These are phyloP conservation scores for Psettodes erumei DNA, from an alignment of 2,113 vertebrate genomes.

Conservation along the genomic window DNA sequence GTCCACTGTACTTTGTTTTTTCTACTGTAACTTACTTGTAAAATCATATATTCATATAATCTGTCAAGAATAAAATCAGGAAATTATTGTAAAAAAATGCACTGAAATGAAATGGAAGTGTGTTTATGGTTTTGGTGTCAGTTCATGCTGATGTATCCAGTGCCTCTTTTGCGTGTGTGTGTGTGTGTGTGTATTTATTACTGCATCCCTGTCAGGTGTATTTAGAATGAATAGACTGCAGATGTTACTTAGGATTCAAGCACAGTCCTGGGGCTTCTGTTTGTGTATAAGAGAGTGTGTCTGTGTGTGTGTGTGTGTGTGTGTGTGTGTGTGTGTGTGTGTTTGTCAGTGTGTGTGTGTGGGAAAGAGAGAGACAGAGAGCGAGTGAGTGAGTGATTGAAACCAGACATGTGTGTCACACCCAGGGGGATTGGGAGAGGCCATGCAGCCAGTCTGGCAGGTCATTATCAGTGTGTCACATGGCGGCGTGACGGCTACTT, in stretches of 20 bases:
- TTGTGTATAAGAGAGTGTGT: conserved; percentile 29
- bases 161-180: neutral
- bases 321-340: conserved; percentile 25
- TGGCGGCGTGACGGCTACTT: conserved; percentile 67
- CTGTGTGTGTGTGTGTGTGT: conserved; percentile 22
- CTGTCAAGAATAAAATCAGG: neutral
- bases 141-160: neutral
- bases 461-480: conserved; percentile 83
- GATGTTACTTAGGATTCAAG: conserved; percentile 59
- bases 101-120: neutral
- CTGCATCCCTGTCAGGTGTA: conserved; percentile 46
- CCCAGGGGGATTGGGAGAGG: conserved; percentile 55
- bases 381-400: conserved; percentile 67
- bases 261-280: conserved; percentile 11
- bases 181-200: conserved; percentile 27
- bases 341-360: conserved; percentile 15
- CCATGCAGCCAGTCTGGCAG: conserved; percentile 72
- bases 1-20: neutral
- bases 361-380: conserved; percentile 23
- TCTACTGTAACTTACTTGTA: neutral
- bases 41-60: neutral
- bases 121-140: neutral
- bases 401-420: conserved; percentile 63
- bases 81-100: neutral
- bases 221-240: conserved; percentile 59